Conservation (phyloP, 1,140 invertebrate genomes). For the Branchinecta lindahli region DNA sequence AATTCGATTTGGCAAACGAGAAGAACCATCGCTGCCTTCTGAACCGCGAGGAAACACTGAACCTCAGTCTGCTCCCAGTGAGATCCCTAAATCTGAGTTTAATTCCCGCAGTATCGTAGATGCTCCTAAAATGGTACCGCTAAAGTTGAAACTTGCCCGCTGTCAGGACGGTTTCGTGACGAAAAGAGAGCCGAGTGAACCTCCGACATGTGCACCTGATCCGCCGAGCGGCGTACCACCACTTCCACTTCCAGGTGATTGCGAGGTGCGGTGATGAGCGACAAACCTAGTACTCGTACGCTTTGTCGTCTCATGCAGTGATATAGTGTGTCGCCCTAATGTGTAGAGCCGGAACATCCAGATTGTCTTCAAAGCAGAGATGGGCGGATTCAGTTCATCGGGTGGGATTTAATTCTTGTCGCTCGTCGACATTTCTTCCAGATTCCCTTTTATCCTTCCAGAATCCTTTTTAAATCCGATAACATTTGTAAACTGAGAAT, state of each 20-base stretch:
- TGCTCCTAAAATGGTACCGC: constrained; percentile 37
- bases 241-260: neutral
- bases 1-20: neutral
- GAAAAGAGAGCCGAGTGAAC: constrained; percentile 26
- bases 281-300: neutral
- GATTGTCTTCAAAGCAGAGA: neutral
- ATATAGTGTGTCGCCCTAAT: neutral
- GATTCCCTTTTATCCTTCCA: no score
- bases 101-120: neutral
- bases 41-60: neutral
- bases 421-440: no score
- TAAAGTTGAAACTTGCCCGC: constrained; percentile 60
- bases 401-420: no score
- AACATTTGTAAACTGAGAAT: no score
- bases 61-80: neutral
- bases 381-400: no score
- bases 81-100: neutral
- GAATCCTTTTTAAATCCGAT: no score
- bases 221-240: neutral
- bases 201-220: neutral
- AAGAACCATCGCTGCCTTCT: neutral
- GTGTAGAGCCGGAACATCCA: neutral
- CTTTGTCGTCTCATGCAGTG: neutral
- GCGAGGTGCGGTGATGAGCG: neutral
- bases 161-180: constrained; percentile 51